Percentiles rank a stretch among this genome's conserved stretches.
These are phyloP conservation scores for Porites cylindrica DNA, from an alignment of 92 coral and sea anemone genomes.

Conservation along the genomic window DNA sequence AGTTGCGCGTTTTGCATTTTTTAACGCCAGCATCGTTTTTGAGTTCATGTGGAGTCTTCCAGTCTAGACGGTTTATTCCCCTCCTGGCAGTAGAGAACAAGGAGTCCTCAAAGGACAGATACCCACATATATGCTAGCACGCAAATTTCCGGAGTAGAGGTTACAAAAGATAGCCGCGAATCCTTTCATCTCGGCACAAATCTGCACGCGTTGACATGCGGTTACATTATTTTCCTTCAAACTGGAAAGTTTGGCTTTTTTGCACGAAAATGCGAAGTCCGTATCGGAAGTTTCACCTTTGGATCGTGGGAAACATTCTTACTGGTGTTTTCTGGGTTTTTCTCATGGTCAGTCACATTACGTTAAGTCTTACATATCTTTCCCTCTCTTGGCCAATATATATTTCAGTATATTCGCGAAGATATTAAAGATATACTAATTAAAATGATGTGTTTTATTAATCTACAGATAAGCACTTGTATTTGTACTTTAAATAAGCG, in stretches of 20 bases:
- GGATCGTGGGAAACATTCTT: not conserved
- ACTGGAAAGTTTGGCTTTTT: constrained; percentile 33
- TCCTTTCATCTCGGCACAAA: constrained; percentile 26
- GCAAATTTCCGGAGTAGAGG: constrained; percentile 41
- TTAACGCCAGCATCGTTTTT: not conserved
- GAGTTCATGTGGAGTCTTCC: constrained; percentile 22
- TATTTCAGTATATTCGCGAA: no score
- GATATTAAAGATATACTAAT: no score
- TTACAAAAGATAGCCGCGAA: constrained; percentile 21
- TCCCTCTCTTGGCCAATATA: not conserved
- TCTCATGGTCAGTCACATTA: not conserved
- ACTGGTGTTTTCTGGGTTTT: not conserved
- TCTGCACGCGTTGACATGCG: constrained; percentile 11
- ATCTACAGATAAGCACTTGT: no score
- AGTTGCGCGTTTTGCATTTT: not conserved
- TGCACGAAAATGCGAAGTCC: constrained; percentile 10
- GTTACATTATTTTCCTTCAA: not conserved
- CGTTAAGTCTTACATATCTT: not conserved
- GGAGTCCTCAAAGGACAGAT: constrained; percentile 30
- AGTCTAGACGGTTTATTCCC: constrained; percentile 50
- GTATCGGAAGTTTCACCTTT: constrained; percentile 33
- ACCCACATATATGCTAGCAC: constrained; percentile 16
- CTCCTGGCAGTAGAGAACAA: constrained; percentile 1
- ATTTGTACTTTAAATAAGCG: no score
- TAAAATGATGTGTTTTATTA: no score